These are phyloP conservation scores for Abramis brama DNA, from an alignment of 2,113 vertebrate species.

Conservation along the genomic window DNA sequence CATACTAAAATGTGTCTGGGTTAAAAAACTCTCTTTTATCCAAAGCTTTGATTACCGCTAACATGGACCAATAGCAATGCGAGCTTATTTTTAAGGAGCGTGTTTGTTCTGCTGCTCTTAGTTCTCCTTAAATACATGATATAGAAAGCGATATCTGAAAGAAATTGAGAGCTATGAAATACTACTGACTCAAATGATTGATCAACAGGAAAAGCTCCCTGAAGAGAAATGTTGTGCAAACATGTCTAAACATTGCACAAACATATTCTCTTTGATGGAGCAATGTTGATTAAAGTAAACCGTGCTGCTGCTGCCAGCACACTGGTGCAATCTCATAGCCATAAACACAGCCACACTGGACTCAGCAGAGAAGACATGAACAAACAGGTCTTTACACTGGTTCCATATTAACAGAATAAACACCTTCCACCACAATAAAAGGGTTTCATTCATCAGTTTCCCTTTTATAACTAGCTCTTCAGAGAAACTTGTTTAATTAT, in stretches of 20 bases:
- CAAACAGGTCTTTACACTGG: not conserved
- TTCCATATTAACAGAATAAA: not conserved
- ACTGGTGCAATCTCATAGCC: slow-evolving; percentile 20
- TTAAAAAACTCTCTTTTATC: slow-evolving; percentile 17
- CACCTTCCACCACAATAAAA: not conserved
- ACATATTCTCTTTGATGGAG: slow-evolving; percentile 25
- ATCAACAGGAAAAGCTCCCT: not conserved
- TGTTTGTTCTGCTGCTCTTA: not conserved
- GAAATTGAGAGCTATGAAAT: not conserved
- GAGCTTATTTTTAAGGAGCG: not conserved
- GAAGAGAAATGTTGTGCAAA: not conserved
- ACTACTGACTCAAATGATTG: not conserved
- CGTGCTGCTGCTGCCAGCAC: slow-evolving; percentile 9
- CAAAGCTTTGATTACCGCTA: slow-evolving; percentile 1
- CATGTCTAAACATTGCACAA: not conserved
- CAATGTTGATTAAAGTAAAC: not conserved
- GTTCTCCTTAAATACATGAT: not conserved
- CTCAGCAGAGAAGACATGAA: not conserved
- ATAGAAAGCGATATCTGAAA: not conserved
- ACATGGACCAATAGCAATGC: not conserved
- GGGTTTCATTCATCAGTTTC: not conserved
- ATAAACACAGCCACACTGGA: slow-evolving; percentile 10
- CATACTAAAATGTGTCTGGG: not conserved
- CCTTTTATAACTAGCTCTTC: not conserved
- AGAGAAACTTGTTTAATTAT: not conserved